Evolutionary conservation across 2,797 vertebrate species (phyloP), one percentile per base, ranked within the genome.

Genomic region (Manis crassicaudata): DNA sequence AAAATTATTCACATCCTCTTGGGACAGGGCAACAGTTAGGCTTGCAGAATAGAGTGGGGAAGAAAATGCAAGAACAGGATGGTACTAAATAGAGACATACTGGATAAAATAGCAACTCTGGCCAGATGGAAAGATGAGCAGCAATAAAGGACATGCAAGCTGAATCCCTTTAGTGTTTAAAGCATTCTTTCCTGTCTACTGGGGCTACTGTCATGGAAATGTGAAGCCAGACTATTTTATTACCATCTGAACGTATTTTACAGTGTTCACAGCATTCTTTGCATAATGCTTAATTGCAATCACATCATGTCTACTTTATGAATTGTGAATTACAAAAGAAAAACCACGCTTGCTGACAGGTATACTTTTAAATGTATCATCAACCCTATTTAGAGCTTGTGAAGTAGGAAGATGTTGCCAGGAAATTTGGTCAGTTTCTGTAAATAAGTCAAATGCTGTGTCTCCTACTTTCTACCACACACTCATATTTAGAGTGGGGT

Each of bases 1-100:
- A 97, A 97, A 97, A 88, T 77, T 85, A 93, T 94, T 97, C 65
- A 85, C 40, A 89, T 96, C 43, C 96, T 85, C 82, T 95, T 96
- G 97, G 70, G 93, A 97, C 79, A 98, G 52, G 93, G 75, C 17
- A 96, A 92, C 76, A 97, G 97, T 98, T 97, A 98, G 86, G 80
- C 75, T 86, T 94, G 27, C 27, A 58, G 70, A 96, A 54, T 75
- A 95, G 62, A 46, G 95, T n/a, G 96, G 80, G 52, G 98, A 98
- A 77, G 76, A 81, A 96, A 97, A 95, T 94, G 90, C 89, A 87
- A 46, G 97, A 95, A 93, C 50, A 67, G 65, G 92, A 94, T n/a
- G 91, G 35, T 65, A 82, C 43, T 88, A 63, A 90, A 72, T 7
- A 63, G 68, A 95, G 68, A 88, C 40, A 25, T 75, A 88, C 29